Conservation (phyloP, 2,888 invertebrate species). For the Hesperia comma region DNA sequence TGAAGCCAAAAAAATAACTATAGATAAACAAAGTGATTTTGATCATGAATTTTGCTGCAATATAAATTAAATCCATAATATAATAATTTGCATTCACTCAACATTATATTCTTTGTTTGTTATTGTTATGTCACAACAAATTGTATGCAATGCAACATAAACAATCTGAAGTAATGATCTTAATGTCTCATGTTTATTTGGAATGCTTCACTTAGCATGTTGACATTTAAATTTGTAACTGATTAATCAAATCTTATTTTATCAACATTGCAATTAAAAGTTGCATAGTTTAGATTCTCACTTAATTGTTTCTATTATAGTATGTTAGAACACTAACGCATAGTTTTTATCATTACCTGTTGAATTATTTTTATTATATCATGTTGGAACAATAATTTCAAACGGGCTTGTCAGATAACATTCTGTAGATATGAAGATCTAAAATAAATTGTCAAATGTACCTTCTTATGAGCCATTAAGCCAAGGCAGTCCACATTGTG, state of each 20-base stretch:
- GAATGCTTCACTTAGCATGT: constrained; percentile 17
- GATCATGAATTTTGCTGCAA: neutral
- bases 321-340: too few relatives aligned
- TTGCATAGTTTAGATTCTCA: too few relatives aligned
- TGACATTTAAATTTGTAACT: constrained; percentile 12
- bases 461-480: constrained; percentile 51
- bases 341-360: too few relatives aligned
- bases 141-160: constrained; percentile 72
- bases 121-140: constrained; percentile 70
- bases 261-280: neutral
- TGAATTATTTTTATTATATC: neutral
- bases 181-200: constrained; percentile 39
- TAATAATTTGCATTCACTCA: constrained; percentile 43
- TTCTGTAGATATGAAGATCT: neutral
- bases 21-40: too few relatives aligned
- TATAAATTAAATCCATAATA: constrained; percentile 24
- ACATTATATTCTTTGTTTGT: constrained; percentile 59
- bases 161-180: constrained; percentile 67
- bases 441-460: constrained; percentile 39
- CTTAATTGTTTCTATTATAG: too few relatives aligned
- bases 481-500: constrained; percentile 65
- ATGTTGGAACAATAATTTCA: neutral
- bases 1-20: too few relatives aligned
- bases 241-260: constrained; percentile 19
- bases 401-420: neutral